A percentile compares a stretch with the other conserved stretches of the same genome.
These are phyloP conservation scores for Fukomys damarensis DNA, from an alignment of 2,113 vertebrate species.

Conservation along the genomic window DNA sequence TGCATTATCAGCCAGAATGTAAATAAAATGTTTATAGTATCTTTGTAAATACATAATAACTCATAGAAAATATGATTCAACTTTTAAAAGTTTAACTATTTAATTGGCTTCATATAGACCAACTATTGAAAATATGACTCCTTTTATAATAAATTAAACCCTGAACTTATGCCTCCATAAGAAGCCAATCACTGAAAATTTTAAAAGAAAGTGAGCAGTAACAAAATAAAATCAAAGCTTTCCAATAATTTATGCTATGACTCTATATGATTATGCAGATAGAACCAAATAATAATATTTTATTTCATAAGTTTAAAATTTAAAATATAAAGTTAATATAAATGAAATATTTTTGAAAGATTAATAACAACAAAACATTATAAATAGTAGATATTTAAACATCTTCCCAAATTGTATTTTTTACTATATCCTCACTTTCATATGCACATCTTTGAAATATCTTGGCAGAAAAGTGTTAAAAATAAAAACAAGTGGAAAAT, in stretches of 20 bases:
- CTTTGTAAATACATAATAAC: background rate
- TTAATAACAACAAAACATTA: background rate
- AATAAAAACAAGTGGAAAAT: background rate
- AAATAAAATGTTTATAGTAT: constrained; percentile 6
- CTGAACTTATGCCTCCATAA: background rate
- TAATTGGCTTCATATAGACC: background rate
- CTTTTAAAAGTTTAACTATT: background rate
- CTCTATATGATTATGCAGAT: background rate
- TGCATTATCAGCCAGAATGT: background rate
- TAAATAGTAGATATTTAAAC: constrained; percentile 27
- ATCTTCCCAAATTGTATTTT: background rate
- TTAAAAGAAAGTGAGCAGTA: background rate
- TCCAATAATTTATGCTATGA: background rate
- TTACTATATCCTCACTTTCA: background rate
- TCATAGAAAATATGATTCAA: background rate
- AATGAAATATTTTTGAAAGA: constrained; percentile 26
- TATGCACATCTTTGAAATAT: background rate
- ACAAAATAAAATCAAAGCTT: background rate
- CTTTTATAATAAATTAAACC: background rate
- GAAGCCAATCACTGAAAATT: background rate
- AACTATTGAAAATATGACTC: background rate
- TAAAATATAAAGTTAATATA: background rate
- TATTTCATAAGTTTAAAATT: background rate
- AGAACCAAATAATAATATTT: background rate
- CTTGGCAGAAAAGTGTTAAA: background rate